Conservation (phyloP, 2,113 vertebrate species). For the Murina feae region DNA sequence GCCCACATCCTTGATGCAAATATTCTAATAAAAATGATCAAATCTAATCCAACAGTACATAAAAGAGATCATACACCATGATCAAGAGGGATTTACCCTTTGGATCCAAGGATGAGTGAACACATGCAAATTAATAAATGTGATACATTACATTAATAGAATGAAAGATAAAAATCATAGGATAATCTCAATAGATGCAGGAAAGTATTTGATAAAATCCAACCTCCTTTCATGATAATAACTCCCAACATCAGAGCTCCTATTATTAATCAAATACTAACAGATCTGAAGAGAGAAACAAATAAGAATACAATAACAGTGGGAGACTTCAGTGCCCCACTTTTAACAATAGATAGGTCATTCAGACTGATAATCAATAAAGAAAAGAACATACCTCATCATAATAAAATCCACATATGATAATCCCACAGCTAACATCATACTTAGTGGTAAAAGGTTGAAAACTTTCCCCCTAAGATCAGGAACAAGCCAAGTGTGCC, state of each 20-base stretch:
- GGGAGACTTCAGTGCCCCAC: background rate
- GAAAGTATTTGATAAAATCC: background rate
- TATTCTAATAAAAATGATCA: background rate
- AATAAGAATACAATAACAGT: background rate
- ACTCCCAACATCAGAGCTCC: background rate
- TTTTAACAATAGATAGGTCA: background rate
- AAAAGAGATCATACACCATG: background rate
- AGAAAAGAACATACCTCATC: background rate
- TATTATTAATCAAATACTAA: background rate
- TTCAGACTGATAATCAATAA: background rate
- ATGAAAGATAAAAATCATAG: background rate
- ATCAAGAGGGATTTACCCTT: background rate
- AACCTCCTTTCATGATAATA: background rate
- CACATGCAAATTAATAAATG: background rate
- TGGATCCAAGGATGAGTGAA: background rate
- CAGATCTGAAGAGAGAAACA: background rate
- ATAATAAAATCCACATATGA: background rate
- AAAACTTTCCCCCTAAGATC: background rate
- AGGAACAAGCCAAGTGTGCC: background rate
- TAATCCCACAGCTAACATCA: background rate
- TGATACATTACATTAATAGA: background rate
- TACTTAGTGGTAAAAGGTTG: background rate
- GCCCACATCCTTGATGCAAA: background rate
- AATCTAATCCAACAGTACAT: background rate
- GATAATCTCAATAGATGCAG: background rate